Evolutionary conservation across 2,888 invertebrate species (phyloP), one percentile per base, ranked within the genome.

Genomic region (Oscheius sp.): DNA sequence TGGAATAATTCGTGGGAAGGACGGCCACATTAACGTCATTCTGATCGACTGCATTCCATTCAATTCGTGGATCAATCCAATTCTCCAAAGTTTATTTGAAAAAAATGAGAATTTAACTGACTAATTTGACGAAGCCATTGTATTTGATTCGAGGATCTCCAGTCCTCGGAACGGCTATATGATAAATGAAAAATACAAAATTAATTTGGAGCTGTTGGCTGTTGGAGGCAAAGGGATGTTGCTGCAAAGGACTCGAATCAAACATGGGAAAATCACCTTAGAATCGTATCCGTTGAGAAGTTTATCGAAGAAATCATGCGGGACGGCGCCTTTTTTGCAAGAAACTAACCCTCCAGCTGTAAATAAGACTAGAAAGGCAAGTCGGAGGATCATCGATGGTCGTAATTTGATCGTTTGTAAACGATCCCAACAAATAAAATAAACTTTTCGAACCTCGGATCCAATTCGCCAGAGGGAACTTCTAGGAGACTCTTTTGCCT

Each of bases 221-320:
- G 5, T 34, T 23, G 2, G 15, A 17, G 1, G 34, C 27, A 27
- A 8, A 4, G 3, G 65, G 65, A 34, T 53, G 65, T n/a, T 29
- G 23, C 64, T 64, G 12, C 20, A 45, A 27, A 5, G 10, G 20
- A 27, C 8, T 33, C 17, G 37, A 17, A 3, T 20, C n/a, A 39
- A 25, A 8, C 3, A 17, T 1, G n/a, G 42, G 20, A 27, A 42
- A 25, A 17, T 4, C n/a, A 25, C 50, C 25, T 12, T 42, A 33
- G 64, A 29, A 6, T 53, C 53, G 37, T 65, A 65, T 20, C 65
- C 65, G 27, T 65, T 65, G 20, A 65, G 39, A n/a, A 65, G 33
- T 15, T 20, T 23, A 3, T 65, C 52, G 8, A 52, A 39, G 48
- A 63, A 45, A 15, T 63, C 27, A 27, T 46, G n/a, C n/a, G n/a